A percentile compares a stretch with the other conserved stretches of the same genome.
Conservation (phyloP, 2,797 vertebrate genomes). For the Rhinoraja longicauda region DNA sequence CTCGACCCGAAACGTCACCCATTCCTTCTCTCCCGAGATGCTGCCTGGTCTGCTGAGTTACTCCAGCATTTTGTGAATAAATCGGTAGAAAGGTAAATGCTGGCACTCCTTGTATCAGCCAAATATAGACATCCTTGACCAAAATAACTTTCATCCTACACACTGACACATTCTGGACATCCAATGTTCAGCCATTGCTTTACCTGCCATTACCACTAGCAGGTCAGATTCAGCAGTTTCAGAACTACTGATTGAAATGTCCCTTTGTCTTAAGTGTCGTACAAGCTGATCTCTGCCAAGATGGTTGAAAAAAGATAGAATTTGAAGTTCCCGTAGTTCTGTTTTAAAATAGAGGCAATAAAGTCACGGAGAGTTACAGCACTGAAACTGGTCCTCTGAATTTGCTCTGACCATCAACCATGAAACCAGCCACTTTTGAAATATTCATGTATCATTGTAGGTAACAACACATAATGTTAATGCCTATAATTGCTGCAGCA, state of each 20-base stretch:
- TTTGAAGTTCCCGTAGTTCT: neutral
- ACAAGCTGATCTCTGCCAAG: neutral
- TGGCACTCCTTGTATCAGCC: neutral
- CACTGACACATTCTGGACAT: neutral
- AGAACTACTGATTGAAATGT: neutral
- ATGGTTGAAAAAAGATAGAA: neutral
- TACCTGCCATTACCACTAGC: neutral
- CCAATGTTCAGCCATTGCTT: too few relatives aligned
- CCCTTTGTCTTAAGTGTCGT: neutral
- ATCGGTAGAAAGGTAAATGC: neutral
- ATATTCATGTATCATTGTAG: too few relatives aligned
- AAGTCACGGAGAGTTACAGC: too few relatives aligned
- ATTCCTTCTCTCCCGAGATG: too few relatives aligned
- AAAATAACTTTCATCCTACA: neutral
- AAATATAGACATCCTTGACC: neutral
- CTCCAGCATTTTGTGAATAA: too few relatives aligned
- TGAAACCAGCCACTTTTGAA: too few relatives aligned
- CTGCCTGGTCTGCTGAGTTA: too few relatives aligned
- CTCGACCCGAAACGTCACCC: too few relatives aligned
- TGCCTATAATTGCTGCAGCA: neutral
- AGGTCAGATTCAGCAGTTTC: neutral
- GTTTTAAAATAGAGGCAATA: neutral
- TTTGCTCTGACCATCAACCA: too few relatives aligned
- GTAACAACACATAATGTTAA: neutral
- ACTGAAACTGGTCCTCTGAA: too few relatives aligned